phyloP scores from a whole-genome alignment of 2,888 invertebrate genomes.

The Deilephila elpenor region DNA sequence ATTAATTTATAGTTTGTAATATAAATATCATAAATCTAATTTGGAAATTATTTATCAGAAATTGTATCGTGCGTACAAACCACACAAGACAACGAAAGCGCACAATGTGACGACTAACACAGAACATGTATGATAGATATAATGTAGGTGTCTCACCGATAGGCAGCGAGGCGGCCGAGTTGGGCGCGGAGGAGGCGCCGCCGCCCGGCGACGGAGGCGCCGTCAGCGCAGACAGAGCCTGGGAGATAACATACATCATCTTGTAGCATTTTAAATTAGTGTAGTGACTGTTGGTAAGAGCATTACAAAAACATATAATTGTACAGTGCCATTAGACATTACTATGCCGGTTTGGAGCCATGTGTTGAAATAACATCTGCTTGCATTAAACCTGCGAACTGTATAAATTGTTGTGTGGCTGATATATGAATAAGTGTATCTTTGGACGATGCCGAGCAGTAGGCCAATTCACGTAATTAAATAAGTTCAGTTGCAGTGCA shows the following conservation, averaged over 20 bases:
- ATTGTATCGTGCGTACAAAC: not conserved
- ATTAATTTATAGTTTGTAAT: too few species aligned
- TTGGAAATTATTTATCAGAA: not conserved
- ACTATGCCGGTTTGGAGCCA: too few species aligned
- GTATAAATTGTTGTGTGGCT: too few species aligned
- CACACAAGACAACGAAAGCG: not conserved
- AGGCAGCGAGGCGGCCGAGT: slow-evolving; percentile 78
- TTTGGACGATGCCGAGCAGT: too few species aligned
- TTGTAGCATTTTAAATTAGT: not conserved
- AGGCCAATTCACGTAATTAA: too few species aligned
- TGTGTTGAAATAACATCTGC: too few species aligned
- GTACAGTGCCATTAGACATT: too few species aligned
- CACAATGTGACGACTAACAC: slow-evolving; percentile 3
- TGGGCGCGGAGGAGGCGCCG: slow-evolving; percentile 72
- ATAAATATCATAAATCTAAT: too few species aligned
- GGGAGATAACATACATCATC: slow-evolving; percentile 27
- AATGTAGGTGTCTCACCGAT: slow-evolving; percentile 65
- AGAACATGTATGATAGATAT: not conserved
- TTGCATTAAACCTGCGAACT: too few species aligned
- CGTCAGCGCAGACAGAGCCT: slow-evolving; percentile 77
- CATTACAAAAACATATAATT: too few species aligned
- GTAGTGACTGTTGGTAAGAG: not conserved
- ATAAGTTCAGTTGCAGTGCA: too few species aligned
- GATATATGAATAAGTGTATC: too few species aligned
- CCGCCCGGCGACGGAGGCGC: slow-evolving; percentile 81